These are phyloP conservation scores for Campylorhamphus procurvoides DNA, from an alignment of 2,113 vertebrate species.

Conservation along the genomic window DNA sequence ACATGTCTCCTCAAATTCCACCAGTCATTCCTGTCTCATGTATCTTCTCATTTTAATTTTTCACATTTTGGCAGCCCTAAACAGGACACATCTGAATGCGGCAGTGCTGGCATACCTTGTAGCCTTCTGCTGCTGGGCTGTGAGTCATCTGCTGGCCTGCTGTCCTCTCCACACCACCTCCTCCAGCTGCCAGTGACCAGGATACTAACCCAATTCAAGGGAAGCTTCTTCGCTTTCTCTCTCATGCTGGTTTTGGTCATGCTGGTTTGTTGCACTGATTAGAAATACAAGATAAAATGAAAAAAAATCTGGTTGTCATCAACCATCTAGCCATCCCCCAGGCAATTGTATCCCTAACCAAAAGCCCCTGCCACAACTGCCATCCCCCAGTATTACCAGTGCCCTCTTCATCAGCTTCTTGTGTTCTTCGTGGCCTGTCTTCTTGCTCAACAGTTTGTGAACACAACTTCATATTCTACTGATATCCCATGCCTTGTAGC, in stretches of 20 bases:
- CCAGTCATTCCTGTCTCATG: not conserved
- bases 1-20: not conserved
- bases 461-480: not conserved
- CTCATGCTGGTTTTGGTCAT: not conserved
- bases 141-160: not conserved
- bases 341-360: not conserved
- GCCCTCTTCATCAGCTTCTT: not conserved
- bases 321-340: not conserved
- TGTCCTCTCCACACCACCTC: not conserved
- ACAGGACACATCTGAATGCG: not conserved
- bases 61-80: not conserved
- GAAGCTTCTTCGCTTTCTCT: not conserved
- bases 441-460: not conserved
- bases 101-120: not conserved
- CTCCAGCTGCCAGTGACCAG: not conserved
- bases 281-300: not conserved
- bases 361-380: not conserved
- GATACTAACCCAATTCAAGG: not conserved
- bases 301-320: not conserved
- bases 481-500: not conserved
- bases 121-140: not conserved
- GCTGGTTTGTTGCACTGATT: not conserved
- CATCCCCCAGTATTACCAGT: not conserved
- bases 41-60: not conserved
- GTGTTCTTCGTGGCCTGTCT: not conserved